Base-by-base conservation (phyloP, 2,888 invertebrate species). In the Alloplasta piceator region DNA sequence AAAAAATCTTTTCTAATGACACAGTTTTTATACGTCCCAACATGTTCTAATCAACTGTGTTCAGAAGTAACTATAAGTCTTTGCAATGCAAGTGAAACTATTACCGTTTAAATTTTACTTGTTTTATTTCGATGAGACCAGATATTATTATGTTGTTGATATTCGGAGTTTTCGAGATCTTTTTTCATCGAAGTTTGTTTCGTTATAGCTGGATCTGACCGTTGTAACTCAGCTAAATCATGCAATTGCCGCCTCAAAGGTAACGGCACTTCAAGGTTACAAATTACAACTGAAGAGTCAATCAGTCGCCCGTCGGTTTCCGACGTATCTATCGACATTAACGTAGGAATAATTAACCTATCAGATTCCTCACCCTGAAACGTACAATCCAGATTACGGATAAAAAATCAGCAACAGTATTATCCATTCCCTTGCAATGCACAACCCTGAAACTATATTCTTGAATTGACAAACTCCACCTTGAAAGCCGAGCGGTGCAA, bases 321-420 rank as follows among this genome's bases (percentile, higher is more conserved):
- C 5, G 10, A 43, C 14, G 41, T 39, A 61, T 14, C 14, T 12
- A 14, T 12, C 12, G 14, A 14, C 41, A 9, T 38, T 12, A 61
- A 41, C 39, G 60, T 7, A 12, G 60, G 6, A 14, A 61, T 41
- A 5, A 61, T 12, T 26, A 61, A 5, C 41, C 36, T 12, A 9
- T 41, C 41, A 5, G 60, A 14, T 9, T 63, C 72, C 41, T 16
- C 39, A 58, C 16, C 43, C 50, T 43, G 7, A 41, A 78, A 81
- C 48, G 43, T 5, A 10, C 67, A 56, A 16, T 64, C 48, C 2
- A 83, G 83, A 77, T 84, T 85, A 0, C 90, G 55, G 6, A 86
- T 87, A 10, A 89, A 73, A 7, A 85, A 76, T 89, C 87, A 0
- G 85, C 86, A 4, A 84, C 83, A 0, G 85, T 50, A 72, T 88